A percentile compares a stretch with the other conserved stretches of the same genome.
Conservation (phyloP, 2,113 vertebrate species). For the Leptobrachium leishanense region DNA sequence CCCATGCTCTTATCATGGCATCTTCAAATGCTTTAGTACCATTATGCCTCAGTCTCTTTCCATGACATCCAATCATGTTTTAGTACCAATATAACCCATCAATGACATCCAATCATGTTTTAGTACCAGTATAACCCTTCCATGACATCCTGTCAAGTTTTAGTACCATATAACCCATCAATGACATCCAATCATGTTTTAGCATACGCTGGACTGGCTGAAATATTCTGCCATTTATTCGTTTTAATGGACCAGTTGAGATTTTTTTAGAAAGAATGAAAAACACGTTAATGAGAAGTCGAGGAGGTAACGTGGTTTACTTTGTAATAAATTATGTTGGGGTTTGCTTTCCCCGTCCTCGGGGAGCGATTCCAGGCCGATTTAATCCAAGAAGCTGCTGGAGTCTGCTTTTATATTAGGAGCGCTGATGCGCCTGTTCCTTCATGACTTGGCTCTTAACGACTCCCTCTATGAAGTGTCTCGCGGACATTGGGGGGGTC, state of each 20-base stretch:
- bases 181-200: neutral
- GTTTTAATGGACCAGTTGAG: conserved; percentile 39
- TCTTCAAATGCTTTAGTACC: no score
- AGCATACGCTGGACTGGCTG: neutral
- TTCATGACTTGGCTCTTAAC: no score
- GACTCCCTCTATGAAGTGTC: no score
- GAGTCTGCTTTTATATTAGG: conserved; percentile 39
- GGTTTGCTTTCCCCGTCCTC: conserved; percentile 33
- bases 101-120: no score
- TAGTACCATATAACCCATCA: no score
- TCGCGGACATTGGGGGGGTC: neutral
- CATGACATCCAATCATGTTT: no score
- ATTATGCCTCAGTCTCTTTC: no score
- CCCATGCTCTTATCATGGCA: no score
- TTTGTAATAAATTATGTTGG: conserved; percentile 43
- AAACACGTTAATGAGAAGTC: conserved; percentile 43
- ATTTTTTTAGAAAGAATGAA: conserved; percentile 23
- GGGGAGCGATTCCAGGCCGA: conserved; percentile 39
- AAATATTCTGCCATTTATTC: conserved; percentile 30
- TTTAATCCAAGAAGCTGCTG: conserved; percentile 48
- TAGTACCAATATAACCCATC: no score
- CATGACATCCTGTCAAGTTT: no score
- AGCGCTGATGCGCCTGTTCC: conserved; percentile 3
- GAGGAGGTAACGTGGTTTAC: conserved; percentile 17
- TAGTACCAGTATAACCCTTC: no score